Evolutionary conservation across 2,797 vertebrate genomes (phyloP).

Genomic region (Benthosema pterotum): DNA sequence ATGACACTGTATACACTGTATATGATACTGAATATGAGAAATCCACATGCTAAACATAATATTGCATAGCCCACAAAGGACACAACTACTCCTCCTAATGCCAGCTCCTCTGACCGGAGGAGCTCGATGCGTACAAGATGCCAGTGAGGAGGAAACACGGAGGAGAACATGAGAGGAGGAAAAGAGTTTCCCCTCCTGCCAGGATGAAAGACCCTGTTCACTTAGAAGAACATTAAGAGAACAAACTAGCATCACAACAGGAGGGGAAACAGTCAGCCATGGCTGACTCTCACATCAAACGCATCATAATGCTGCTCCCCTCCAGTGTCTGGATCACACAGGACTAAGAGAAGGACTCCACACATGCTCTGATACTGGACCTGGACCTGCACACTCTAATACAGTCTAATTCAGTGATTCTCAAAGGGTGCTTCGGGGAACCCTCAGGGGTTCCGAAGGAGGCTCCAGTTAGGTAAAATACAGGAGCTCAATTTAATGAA

Average conservation of each 20-base stretch:
- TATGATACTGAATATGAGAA: too few relatives aligned
- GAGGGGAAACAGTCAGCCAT: constrained; percentile 79
- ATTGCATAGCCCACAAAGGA: too few relatives aligned
- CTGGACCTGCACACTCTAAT: constrained; percentile 52
- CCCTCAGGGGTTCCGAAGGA: too few relatives aligned
- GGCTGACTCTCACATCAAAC: constrained; percentile 79
- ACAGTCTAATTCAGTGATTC: too few relatives aligned
- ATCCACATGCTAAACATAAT: too few relatives aligned
- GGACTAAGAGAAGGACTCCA: constrained; percentile 20
- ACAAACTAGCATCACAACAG: constrained; percentile 80
- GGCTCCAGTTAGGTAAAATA: too few relatives aligned
- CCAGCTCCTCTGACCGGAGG: constrained; percentile 10
- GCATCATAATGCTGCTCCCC: constrained; percentile 66
- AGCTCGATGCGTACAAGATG: constrained; percentile 48
- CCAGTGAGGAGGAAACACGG: constrained; percentile 45
- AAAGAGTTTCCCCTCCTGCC: constrained; percentile 72
- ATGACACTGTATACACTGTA: too few relatives aligned
- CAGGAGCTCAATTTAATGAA: too few relatives aligned
- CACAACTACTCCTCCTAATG: background rate
- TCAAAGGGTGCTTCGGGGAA: too few relatives aligned
- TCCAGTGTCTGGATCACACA: constrained; percentile 51
- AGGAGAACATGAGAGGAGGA: constrained; percentile 46
- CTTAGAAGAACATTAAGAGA: constrained; percentile 82
- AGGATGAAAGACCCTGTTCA: constrained; percentile 82
- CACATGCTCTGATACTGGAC: constrained; percentile 51